Conservation (phyloP, 1,140 invertebrate genomes). For the Phocides pigmalion region DNA sequence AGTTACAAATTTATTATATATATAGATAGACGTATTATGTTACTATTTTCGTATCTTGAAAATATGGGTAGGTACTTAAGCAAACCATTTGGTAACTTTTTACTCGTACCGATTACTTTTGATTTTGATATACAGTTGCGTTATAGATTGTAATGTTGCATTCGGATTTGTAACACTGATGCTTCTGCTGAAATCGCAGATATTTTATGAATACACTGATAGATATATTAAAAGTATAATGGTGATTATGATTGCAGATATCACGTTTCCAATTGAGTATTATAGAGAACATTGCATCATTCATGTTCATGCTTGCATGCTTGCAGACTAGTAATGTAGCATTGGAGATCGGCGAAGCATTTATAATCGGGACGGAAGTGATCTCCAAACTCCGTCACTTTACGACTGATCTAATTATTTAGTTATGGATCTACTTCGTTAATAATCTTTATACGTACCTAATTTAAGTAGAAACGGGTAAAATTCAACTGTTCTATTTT, state of each 20-base stretch:
- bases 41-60: no score
- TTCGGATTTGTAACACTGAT: background rate
- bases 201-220: background rate
- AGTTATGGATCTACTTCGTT: background rate
- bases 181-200: background rate
- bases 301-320: constrained; percentile 9
- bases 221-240: background rate
- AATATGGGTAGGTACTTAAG: no score
- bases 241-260: background rate
- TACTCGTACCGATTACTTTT: no score
- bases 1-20: no score
- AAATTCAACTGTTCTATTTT: no score
- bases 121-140: no score
- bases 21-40: no score
- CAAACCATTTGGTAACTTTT: no score
- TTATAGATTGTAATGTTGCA: background rate
- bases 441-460: no score
- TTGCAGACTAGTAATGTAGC: constrained; percentile 8
- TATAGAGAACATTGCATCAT: background rate
- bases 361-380: constrained; percentile 50
- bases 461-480: no score
- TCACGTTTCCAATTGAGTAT: background rate
- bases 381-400: constrained; percentile 31
- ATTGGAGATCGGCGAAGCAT: constrained; percentile 7
- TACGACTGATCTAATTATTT: background rate